Conservation (phyloP, 2,888 invertebrate species). For the Drosophila kokeensis region DNA sequence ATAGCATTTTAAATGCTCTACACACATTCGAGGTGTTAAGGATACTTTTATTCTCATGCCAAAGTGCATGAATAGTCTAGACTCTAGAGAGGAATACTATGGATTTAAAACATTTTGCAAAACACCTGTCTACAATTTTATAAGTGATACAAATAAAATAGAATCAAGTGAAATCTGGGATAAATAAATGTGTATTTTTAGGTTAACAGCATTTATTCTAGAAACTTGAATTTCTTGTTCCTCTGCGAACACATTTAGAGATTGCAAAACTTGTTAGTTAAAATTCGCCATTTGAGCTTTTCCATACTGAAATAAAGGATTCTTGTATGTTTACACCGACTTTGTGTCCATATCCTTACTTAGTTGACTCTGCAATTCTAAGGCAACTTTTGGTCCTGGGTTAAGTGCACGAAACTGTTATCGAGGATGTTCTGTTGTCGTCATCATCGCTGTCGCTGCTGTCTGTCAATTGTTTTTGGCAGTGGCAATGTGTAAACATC, state of each 20-base stretch:
- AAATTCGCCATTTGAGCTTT: neutral
- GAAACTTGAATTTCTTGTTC: neutral
- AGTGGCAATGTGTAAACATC: slow-evolving; percentile 58
- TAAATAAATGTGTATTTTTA: neutral
- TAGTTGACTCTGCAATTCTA: neutral
- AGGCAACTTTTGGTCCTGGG: slow-evolving; percentile 10
- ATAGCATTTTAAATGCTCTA: slow-evolving; percentile 54
- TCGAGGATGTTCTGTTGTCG: slow-evolving; percentile 42
- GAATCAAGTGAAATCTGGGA: neutral
- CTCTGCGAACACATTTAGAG: neutral
- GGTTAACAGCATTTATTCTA: neutral
- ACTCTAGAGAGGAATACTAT: neutral
- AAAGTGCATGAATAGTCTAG: slow-evolving; percentile 15
- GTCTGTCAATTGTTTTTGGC: slow-evolving; percentile 56
- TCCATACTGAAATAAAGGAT: no score
- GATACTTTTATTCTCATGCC: slow-evolving; percentile 12
- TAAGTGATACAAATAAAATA: neutral
- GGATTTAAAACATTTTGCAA: neutral
- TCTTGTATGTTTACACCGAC: neutral
- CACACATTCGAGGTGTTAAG: slow-evolving; percentile 20
- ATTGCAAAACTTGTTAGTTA: neutral
- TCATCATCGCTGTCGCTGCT: slow-evolving; percentile 20
- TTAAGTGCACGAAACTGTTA: slow-evolving; percentile 27
- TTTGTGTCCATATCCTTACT: slow-evolving; percentile 16
- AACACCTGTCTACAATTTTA: neutral